These are phyloP conservation scores for Beris morrisii DNA, from an alignment of 2,888 invertebrate species.

Conservation along the genomic window DNA sequence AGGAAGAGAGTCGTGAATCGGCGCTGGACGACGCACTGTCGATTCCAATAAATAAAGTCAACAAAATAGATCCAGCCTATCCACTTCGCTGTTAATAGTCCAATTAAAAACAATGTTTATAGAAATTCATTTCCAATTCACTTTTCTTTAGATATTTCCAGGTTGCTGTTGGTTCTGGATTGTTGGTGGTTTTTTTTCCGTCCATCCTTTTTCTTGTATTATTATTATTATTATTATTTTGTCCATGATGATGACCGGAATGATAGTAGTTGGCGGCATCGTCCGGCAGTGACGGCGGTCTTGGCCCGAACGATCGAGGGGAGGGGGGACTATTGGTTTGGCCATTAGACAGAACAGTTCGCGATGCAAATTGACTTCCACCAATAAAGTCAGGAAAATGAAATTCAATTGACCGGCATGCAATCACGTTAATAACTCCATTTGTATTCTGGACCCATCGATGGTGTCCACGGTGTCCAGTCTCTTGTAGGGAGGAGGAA, in stretches of 20 bases:
- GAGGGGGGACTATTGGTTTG: neutral
- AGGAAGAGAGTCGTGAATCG: no score
- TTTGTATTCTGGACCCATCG: conserved; percentile 2
- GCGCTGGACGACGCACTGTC: conserved; percentile 1
- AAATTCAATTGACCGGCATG: conserved; percentile 19
- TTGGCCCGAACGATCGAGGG: neutral
- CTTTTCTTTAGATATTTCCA: neutral
- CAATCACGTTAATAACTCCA: conserved; percentile 31
- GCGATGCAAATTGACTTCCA: conserved; percentile 32
- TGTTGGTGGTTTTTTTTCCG: neutral
- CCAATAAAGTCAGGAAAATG: conserved; percentile 32
- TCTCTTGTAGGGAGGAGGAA: no score
- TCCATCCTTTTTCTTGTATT: no score
- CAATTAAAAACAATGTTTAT: conserved; percentile 40
- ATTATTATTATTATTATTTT: no score
- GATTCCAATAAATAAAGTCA: conserved; percentile 33
- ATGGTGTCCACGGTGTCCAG: no score
- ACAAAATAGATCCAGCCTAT: conserved; percentile 31
- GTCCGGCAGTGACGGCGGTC: neutral
- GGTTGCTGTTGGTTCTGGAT: neutral
- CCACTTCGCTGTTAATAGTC: conserved; percentile 32
- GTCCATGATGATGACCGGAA: no score
- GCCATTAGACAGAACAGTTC: conserved; percentile 18
- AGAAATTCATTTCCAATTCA: conserved; percentile 35
- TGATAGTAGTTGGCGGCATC: no score